A percentile compares a stretch with the other conserved stretches of the same genome.
phyloP scores from a whole-genome alignment of 2,113 vertebrate species.

The Muntiacus reevesi region DNA sequence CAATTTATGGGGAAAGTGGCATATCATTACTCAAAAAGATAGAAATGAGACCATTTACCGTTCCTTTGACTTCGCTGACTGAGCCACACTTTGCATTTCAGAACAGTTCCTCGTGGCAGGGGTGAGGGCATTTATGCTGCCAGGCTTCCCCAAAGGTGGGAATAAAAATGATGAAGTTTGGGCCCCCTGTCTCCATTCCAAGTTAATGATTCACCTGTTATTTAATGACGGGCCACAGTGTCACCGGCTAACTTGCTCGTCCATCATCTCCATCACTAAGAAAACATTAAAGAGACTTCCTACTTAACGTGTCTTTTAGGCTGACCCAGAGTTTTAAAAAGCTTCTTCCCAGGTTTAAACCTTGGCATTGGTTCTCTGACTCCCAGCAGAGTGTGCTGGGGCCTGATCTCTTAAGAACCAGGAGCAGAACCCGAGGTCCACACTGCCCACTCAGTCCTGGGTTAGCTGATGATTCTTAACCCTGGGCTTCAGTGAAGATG shows the following conservation, averaged over 20 bases:
- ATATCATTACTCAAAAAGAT: conserved; percentile 57
- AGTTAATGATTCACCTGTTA: conserved; percentile 41
- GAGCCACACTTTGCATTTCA: conserved; percentile 44
- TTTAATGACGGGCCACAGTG: conserved; percentile 17
- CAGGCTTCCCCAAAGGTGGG: neutral
- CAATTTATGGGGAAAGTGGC: conserved; percentile 58
- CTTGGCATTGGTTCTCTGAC: neutral
- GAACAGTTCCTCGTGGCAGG: conserved; percentile 33
- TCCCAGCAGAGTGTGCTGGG: neutral
- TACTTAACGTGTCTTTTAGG: neutral
- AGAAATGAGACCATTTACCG: conserved; percentile 45
- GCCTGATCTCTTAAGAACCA: neutral
- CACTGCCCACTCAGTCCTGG: neutral
- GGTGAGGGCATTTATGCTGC: neutral
- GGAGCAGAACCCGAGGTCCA: neutral
- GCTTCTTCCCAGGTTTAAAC: neutral
- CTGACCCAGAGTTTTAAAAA: neutral
- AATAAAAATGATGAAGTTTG: conserved; percentile 46
- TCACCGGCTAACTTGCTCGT: neutral
- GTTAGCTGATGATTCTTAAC: neutral
- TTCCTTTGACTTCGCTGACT: conserved; percentile 38
- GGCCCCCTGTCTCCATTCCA: neutral
- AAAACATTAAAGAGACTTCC: conserved; percentile 33
- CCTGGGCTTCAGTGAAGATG: neutral
- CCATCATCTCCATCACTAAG: neutral